Percentiles rank a stretch among this genome's conserved stretches.
Conservation (phyloP, 1,140 invertebrate species). For the Ceratina australensis region DNA sequence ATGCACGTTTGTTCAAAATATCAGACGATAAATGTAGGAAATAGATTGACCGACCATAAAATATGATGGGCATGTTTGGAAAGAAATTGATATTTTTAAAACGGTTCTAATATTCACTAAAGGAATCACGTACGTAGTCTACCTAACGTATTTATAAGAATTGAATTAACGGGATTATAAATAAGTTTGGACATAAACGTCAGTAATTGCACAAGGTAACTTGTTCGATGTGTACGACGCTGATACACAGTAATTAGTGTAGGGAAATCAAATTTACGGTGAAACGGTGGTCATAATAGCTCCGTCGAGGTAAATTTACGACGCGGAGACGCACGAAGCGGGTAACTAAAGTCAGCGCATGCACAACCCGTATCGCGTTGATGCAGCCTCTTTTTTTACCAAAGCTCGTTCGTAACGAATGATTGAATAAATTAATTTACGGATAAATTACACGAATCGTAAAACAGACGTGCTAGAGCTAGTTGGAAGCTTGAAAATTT, state of each 20-base stretch:
- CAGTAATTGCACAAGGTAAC: neutral
- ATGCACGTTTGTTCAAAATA: too few relatives aligned
- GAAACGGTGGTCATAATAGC: neutral
- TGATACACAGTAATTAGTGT: slow-evolving; percentile 18
- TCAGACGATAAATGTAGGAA: too few relatives aligned
- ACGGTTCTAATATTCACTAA: neutral
- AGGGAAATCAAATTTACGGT: slow-evolving; percentile 20
- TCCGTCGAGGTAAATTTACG: slow-evolving; percentile 15
- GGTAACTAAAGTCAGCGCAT: neutral
- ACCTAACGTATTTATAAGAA: neutral
- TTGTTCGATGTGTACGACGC: slow-evolving; percentile 7
- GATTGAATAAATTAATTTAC: neutral
- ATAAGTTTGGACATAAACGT: neutral
- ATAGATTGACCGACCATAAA: too few relatives aligned
- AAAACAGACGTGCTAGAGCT: neutral
- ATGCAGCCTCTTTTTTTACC: neutral
- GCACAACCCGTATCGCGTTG: neutral
- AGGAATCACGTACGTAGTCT: neutral
- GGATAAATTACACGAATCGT: neutral
- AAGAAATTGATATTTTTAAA: neutral
- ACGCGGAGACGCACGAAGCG: neutral
- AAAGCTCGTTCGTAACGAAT: neutral
- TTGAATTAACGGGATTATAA: neutral
- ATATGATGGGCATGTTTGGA: neutral
- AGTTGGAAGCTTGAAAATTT: neutral